Evolutionary conservation across 2,113 vertebrate genomes (phyloP).

Genomic region (Xiphorhynchus elegans): DNA sequence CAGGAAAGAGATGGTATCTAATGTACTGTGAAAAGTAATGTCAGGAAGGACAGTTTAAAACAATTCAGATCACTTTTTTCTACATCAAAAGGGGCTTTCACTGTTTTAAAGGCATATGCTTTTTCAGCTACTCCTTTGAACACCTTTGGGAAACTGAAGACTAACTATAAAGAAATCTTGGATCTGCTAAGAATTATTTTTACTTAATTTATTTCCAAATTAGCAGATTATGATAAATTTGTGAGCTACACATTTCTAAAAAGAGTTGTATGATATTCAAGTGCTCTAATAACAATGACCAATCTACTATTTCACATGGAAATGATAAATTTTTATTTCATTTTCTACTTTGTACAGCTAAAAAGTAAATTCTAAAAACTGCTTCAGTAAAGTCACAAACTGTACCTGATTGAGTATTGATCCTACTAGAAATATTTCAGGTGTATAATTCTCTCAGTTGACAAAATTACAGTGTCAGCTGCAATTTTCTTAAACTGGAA

Average conservation of each 20-base stretch:
- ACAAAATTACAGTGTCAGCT: background rate
- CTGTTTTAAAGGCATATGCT: background rate
- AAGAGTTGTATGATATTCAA: background rate
- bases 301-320: background rate
- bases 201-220: background rate
- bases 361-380: background rate
- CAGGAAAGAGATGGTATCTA: background rate
- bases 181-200: background rate
- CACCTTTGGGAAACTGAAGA: background rate
- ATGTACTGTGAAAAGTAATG: conserved; percentile 26
- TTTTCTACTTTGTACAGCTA: background rate
- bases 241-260: background rate
- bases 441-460: background rate
- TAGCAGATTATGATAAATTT: background rate
- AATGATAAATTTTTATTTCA: background rate
- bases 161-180: background rate
- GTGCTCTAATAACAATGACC: background rate
- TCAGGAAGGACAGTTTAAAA: conserved; percentile 19
- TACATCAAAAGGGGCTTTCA: background rate
- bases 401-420: background rate
- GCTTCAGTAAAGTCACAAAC: background rate
- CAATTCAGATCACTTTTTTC: background rate
- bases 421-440: background rate
- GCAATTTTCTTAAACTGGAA: background rate
- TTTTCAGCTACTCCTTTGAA: background rate